Base-by-base conservation (phyloP, 2,113 vertebrate species). In the Gambusia affinis region DNA sequence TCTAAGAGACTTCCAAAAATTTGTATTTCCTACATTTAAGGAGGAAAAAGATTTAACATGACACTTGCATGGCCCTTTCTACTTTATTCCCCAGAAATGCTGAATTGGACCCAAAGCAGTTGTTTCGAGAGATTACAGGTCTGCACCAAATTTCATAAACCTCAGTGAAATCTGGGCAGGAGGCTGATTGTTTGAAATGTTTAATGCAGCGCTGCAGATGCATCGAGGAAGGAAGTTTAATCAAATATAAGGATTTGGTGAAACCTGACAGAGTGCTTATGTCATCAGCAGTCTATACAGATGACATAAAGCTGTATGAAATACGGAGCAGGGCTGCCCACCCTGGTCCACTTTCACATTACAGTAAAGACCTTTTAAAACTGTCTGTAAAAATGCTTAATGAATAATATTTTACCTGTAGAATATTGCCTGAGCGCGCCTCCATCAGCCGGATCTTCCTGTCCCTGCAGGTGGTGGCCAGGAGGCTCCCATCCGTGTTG, bases 401-500 rank as follows among this genome's bases (percentile, higher is more conserved):
- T 39, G 12, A 39, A 12, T 12, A 42, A 15, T 15, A 42, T 42
- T 42, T 42, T 47, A 97, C 97, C 92, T 92, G 95, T 70, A 96
- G 72, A 19, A 97, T 75, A 11, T 64, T 81, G 75, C 95, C 96
- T 31, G 93, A 89, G 44, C 93, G 95, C 0, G 96, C 86, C 75
- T 98, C 96, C 5, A 98, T 83, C 66, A 98, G 72, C 12, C 96
- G 91, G 76, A 98, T 92, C 84, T 95, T 98, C 82, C 83, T 95
- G 91, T 98, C 97, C 81, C 95, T 96, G 86, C 97, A 97, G 83
- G 96, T 78, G 31, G 97, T 97, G 82, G 96, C 96, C 60, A 98
- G 77, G n/a, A 95, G 92, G 86, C 95, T 97, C 78, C 97, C 96
- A 0, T 97, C 94, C 12, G 94, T 95, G 87, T 96, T 98, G 91